Evolutionary conservation across 2,113 vertebrate species (phyloP).

Genomic region (Dicrurus megarhynchus): DNA sequence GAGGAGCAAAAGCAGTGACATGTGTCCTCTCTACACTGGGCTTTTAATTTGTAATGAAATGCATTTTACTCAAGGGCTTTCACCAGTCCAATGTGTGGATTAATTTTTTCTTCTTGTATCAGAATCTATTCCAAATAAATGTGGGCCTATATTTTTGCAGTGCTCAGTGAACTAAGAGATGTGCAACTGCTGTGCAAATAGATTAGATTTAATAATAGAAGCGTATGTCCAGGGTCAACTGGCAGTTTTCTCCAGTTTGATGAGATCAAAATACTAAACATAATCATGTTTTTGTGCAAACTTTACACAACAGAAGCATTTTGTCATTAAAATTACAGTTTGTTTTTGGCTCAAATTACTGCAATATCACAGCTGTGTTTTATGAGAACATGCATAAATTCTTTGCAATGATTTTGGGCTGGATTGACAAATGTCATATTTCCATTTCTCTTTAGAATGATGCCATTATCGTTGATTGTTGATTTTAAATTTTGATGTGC

Average conservation of each 20-base stretch:
- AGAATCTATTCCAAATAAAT: neutral
- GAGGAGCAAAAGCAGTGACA: neutral
- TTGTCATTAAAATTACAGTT: conserved; percentile 51
- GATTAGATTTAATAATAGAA: conserved; percentile 42
- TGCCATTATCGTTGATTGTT: conserved; percentile 25
- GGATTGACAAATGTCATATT: conserved; percentile 15
- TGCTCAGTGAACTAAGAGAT: neutral
- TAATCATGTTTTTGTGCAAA: conserved; percentile 53
- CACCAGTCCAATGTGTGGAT: neutral
- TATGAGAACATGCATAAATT: neutral
- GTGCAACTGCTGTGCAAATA: neutral
- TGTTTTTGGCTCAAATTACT: conserved; percentile 28
- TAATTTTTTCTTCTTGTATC: conserved; percentile 3
- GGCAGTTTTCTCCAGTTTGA: conserved; percentile 13
- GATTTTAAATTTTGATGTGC: conserved; percentile 18
- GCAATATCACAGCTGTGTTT: conserved; percentile 35
- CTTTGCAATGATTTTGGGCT: neutral
- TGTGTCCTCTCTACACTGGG: neutral
- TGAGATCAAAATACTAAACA: conserved; percentile 8
- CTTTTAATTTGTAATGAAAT: neutral
- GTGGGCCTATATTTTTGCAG: neutral
- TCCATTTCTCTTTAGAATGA: conserved; percentile 19
- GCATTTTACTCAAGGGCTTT: neutral
- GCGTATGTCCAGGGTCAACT: neutral
- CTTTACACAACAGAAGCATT: conserved; percentile 42